Conservation (phyloP, 2,797 vertebrate species). For the Oreochromis grahami region DNA sequence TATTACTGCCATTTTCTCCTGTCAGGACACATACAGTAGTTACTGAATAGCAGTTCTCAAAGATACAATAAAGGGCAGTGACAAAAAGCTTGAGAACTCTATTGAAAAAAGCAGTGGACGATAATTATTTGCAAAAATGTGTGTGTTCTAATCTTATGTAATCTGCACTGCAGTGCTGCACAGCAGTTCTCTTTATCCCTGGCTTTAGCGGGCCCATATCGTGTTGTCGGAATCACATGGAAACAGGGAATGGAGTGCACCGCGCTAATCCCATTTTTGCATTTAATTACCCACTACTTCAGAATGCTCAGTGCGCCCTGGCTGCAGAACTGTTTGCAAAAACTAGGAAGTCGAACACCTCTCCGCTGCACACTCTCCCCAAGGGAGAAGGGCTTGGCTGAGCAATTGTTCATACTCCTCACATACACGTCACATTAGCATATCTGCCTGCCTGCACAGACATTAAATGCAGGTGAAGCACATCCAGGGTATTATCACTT, state of each 20-base stretch:
- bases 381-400: conserved; percentile 55
- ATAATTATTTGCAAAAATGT: conserved; percentile 28
- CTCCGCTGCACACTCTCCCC: conserved; percentile 24
- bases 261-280: conserved; percentile 51
- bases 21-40: not conserved
- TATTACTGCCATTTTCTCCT: not conserved
- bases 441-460: conserved; percentile 66
- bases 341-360: conserved; percentile 36
- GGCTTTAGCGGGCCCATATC: conserved; percentile 22
- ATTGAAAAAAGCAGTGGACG: not conserved
- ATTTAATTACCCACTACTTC: conserved; percentile 60
- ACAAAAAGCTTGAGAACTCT: not conserved
- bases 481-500: conserved; percentile 61
- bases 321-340: conserved; percentile 28
- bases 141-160: conserved; percentile 45
- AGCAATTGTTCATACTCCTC: conserved; percentile 58
- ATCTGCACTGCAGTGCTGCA: conserved; percentile 29
- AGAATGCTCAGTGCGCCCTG: conserved; percentile 26
- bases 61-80: not conserved
- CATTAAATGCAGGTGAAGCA: conserved; percentile 67
- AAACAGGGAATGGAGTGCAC: conserved; percentile 31
- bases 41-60: not conserved
- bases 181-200: conserved; percentile 30
- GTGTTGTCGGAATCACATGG: conserved; percentile 42
- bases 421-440: conserved; percentile 65